Conservation (phyloP, 2,888 invertebrate species). For the Sisyra nigra region DNA sequence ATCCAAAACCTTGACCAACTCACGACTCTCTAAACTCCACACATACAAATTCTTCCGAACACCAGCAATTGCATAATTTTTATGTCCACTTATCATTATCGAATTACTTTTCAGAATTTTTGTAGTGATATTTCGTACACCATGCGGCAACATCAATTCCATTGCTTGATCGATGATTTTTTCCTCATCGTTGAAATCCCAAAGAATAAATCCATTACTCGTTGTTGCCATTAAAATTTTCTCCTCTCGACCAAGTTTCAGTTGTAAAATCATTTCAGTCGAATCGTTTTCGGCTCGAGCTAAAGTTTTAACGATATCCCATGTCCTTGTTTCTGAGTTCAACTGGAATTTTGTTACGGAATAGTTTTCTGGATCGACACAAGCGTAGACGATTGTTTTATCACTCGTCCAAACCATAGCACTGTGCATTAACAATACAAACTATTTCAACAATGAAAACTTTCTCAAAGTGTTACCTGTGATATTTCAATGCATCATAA, state of each 20-base stretch:
- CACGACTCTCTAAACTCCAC: slow-evolving; percentile 70
- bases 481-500: slow-evolving; percentile 39
- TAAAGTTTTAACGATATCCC: slow-evolving; percentile 45
- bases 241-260: slow-evolving; percentile 71
- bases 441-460: slow-evolving; percentile 12
- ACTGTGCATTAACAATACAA: slow-evolving; percentile 24
- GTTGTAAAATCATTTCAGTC: slow-evolving; percentile 59
- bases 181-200: slow-evolving; percentile 49
- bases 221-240: slow-evolving; percentile 42
- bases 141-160: slow-evolving; percentile 60
- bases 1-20: slow-evolving; percentile 80
- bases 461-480: slow-evolving; percentile 27
- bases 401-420: slow-evolving; percentile 53
- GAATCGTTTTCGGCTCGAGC: slow-evolving; percentile 52
- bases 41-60: slow-evolving; percentile 85
- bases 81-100: slow-evolving; percentile 78
- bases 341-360: slow-evolving; percentile 29
- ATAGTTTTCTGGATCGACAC: slow-evolving; percentile 45
- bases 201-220: slow-evolving; percentile 68
- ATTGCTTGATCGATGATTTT: slow-evolving; percentile 36
- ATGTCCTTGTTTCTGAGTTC: slow-evolving; percentile 32
- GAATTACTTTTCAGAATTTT: slow-evolving; percentile 83
- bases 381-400: slow-evolving; percentile 50
- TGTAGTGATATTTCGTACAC: slow-evolving; percentile 84
- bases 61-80: slow-evolving; percentile 87